phyloP scores from a whole-genome alignment of 2,888 invertebrate genomes.

The Xestia xanthographa region DNA sequence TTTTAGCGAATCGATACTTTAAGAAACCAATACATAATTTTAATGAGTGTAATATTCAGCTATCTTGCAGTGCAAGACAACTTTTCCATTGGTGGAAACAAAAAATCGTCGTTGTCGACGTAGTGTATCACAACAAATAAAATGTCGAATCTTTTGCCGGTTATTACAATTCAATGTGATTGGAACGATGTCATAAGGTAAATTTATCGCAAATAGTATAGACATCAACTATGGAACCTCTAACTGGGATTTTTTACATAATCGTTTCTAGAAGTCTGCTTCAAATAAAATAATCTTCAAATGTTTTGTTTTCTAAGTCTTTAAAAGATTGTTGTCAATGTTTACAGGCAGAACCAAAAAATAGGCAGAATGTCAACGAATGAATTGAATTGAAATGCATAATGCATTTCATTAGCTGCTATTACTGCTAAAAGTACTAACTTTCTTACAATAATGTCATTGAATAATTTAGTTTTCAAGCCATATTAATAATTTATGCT shows the following conservation, averaged over 20 bases:
- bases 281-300: background rate
- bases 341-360: background rate
- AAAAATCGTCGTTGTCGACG: background rate
- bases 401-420: background rate
- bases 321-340: background rate
- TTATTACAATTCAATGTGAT: slow-evolving; percentile 88
- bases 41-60: slow-evolving; percentile 12
- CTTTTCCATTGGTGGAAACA: slow-evolving; percentile 1
- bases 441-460: background rate
- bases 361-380: background rate
- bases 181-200: slow-evolving; percentile 90
- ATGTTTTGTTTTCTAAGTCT: too few species aligned
- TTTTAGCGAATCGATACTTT: slow-evolving; percentile 60
- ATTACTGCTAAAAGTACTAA: background rate
- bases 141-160: slow-evolving; percentile 79
- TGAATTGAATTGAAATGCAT: too few species aligned
- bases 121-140: slow-evolving; percentile 6
- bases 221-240: background rate
- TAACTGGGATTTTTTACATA: too few species aligned
- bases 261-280: background rate
- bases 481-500: background rate
- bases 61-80: background rate
- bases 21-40: slow-evolving; percentile 2
- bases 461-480: background rate
- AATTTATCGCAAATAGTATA: slow-evolving; percentile 1